Percentiles rank a stretch among this genome's conserved stretches.
Conservation (phyloP, 2,888 invertebrate genomes). For the Frankliniella intonsa region DNA sequence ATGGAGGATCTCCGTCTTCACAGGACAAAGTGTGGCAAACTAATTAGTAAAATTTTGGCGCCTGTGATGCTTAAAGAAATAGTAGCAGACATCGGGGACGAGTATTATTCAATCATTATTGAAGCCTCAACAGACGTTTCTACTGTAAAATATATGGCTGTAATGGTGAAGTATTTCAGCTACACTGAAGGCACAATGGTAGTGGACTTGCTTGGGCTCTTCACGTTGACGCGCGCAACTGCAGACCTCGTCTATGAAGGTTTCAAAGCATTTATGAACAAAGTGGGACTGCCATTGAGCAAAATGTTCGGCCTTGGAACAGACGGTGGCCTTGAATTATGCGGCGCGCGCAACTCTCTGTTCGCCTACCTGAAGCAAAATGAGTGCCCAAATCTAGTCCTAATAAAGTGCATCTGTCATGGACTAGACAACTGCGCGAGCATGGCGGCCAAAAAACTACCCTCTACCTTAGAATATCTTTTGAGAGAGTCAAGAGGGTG, state of each 20-base stretch:
- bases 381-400: background rate
- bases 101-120: too few species aligned
- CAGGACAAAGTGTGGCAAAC: too few species aligned
- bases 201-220: background rate
- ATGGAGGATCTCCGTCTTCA: too few species aligned
- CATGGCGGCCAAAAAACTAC: background rate
- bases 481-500: background rate
- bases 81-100: too few species aligned
- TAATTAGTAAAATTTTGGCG: too few species aligned
- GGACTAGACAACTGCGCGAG: background rate
- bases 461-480: background rate
- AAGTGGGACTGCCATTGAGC: background rate
- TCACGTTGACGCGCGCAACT: background rate
- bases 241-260: background rate
- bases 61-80: too few species aligned
- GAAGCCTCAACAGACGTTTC: conserved; percentile 41
- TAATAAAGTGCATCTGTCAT: background rate
- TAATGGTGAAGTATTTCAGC: background rate
- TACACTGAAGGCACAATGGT: background rate
- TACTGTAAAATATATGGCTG: background rate
- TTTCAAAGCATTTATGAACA: background rate
- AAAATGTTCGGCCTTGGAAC: background rate
- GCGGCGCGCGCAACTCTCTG: background rate
- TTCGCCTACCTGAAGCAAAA: background rate
- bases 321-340: background rate